A percentile compares a stretch with the other conserved stretches of the same genome.
These are phyloP conservation scores for Spea bombifrons DNA, from an alignment of 2,113 vertebrate genomes.

Conservation along the genomic window DNA sequence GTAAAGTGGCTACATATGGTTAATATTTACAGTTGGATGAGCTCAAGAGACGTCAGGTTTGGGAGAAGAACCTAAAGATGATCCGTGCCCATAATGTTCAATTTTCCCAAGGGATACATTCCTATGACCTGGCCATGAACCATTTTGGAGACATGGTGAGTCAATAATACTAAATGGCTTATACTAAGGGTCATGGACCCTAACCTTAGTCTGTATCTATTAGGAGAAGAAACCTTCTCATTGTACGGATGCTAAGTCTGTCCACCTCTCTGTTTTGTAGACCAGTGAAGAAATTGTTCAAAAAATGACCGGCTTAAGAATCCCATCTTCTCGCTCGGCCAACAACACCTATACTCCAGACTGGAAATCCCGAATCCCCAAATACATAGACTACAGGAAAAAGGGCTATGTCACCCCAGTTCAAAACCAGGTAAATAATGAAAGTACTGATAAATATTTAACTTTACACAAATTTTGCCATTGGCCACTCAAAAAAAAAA, in stretches of 20 bases:
- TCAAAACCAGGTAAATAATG: conserved; percentile 80
- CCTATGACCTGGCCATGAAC: conserved; percentile 89
- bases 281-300: conserved; percentile 83
- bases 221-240: too few relatives aligned
- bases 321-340: conserved; percentile 54
- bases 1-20: too few relatives aligned
- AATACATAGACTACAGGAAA: conserved; percentile 84
- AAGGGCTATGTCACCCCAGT: conserved; percentile 84
- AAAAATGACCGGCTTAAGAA: conserved; percentile 78
- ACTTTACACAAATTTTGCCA: too few relatives aligned
- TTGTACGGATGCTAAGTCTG: too few relatives aligned
- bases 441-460: too few relatives aligned
- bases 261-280: conserved; percentile 53
- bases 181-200: not conserved
- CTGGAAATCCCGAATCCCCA: conserved; percentile 65
- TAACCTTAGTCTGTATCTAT: too few relatives aligned
- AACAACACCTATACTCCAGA: conserved; percentile 65
- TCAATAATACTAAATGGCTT: not conserved
- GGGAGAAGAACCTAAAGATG: conserved; percentile 86
- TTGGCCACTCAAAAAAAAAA: too few relatives aligned
- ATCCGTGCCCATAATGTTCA: conserved; percentile 87
- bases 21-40: conserved; percentile 72
- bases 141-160: conserved; percentile 92
- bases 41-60: conserved; percentile 73
- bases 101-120: conserved; percentile 77